Evolutionary conservation across 2,797 vertebrate species (phyloP).

Genomic region (Australoheros facetus): DNA sequence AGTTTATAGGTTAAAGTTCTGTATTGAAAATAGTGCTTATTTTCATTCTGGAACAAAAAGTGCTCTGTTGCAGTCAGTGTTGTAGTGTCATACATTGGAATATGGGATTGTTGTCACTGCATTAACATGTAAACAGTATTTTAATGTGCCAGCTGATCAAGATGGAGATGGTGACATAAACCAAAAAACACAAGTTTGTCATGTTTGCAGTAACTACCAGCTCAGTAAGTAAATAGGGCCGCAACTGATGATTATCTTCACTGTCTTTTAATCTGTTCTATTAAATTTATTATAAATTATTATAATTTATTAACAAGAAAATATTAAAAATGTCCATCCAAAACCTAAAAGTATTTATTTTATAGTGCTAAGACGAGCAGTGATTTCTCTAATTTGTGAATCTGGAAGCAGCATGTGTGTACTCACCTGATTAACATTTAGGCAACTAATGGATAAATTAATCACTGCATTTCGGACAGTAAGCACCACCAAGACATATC

Average conservation of each 20-base stretch:
- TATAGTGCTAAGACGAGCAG: not conserved
- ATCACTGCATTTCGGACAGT: not conserved
- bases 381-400: not conserved
- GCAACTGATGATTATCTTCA: no score
- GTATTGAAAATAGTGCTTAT: not conserved
- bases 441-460: not conserved
- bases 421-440: not conserved
- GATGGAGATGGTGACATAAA: no score
- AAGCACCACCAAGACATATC: not conserved
- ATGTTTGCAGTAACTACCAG: not conserved
- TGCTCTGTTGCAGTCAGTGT: not conserved
- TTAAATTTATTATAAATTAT: not conserved
- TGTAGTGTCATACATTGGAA: not conserved
- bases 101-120: not conserved
- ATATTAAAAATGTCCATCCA: not conserved
- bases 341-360: not conserved
- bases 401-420: no score
- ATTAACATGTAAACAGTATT: no score
- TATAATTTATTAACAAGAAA: not conserved
- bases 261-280: not conserved
- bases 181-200: no score
- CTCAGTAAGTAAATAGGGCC: no score
- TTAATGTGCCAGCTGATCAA: no score
- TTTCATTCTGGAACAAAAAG: not conserved
- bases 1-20: no score